These are phyloP conservation scores for Anguilla marmorata DNA, from an alignment of 2,797 vertebrate species.

Conservation along the genomic window DNA sequence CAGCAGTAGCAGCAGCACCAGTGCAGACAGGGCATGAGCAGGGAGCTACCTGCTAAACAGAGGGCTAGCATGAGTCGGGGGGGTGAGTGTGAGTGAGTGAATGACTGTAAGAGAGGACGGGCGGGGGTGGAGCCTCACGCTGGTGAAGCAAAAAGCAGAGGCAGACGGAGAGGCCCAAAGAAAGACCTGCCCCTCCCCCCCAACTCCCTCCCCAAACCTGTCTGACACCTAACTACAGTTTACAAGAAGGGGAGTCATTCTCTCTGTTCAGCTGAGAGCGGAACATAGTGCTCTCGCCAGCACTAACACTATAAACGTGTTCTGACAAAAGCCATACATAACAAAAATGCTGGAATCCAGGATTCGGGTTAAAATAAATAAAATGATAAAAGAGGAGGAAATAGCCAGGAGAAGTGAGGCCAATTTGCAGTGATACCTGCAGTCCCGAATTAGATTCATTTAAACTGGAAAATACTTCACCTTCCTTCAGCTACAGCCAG, in stretches of 20 bases:
- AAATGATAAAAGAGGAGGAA: constrained; percentile 43
- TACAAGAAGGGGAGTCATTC: background rate
- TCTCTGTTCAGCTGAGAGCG: background rate
- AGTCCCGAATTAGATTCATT: constrained; percentile 51
- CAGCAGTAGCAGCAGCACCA: constrained; percentile 1
- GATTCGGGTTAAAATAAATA: constrained; percentile 30
- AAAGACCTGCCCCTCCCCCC: background rate
- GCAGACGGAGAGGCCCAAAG: background rate
- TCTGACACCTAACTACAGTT: constrained; percentile 13
- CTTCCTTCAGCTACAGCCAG: constrained; percentile 58
- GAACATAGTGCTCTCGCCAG: background rate
- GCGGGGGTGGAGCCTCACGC: background rate
- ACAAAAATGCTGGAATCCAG: constrained; percentile 19
- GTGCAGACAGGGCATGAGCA: constrained; percentile 12
- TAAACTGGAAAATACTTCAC: constrained; percentile 63
- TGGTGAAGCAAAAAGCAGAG: background rate
- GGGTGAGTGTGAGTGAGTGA: background rate
- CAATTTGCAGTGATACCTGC: constrained; percentile 54
- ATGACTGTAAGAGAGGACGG: background rate
- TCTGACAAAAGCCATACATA: constrained; percentile 22
- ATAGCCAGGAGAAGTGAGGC: constrained; percentile 50
- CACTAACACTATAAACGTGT: constrained; percentile 32
- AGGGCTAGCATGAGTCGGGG: constrained; percentile 1
- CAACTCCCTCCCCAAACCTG: constrained; percentile 4
- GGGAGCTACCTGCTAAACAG: constrained; percentile 5